Conservation (phyloP, 2,888 invertebrate genomes). For the Camponotus fellah region DNA sequence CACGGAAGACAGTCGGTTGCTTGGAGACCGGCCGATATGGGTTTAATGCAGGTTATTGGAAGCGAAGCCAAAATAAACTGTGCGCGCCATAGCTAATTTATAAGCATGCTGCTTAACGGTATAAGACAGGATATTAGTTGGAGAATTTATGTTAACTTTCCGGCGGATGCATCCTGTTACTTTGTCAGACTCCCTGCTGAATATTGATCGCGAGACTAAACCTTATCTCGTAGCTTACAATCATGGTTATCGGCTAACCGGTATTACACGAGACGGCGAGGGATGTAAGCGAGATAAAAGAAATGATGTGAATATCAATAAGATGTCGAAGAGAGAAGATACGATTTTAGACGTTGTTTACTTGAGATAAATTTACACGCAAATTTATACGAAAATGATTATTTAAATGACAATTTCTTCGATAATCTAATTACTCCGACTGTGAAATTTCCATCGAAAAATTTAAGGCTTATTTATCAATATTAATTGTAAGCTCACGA, state of each 20-base stretch:
- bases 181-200: constrained; percentile 25
- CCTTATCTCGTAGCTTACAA: constrained; percentile 29
- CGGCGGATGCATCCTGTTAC: constrained; percentile 38
- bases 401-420: constrained; percentile 1
- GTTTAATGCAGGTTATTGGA: constrained; percentile 19
- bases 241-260: constrained; percentile 16
- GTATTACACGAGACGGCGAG: not conserved
- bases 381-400: not conserved
- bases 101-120: constrained; percentile 12
- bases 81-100: constrained; percentile 33
- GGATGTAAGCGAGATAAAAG: not conserved
- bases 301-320: constrained; percentile 32
- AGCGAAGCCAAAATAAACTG: constrained; percentile 13
- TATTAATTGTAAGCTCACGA: constrained; percentile 16
- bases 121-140: constrained; percentile 38
- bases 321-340: not conserved
- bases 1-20: not conserved
- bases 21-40: constrained; percentile 1
- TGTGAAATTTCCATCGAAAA: not conserved
- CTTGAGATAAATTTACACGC: not conserved
- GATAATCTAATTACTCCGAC: not conserved
- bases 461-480: constrained; percentile 20
- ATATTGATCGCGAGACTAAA: constrained; percentile 40
- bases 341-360: not conserved
- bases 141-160: constrained; percentile 47